Conservation (phyloP, 2,888 invertebrate genomes). For the Leptogaster cylindrica region DNA sequence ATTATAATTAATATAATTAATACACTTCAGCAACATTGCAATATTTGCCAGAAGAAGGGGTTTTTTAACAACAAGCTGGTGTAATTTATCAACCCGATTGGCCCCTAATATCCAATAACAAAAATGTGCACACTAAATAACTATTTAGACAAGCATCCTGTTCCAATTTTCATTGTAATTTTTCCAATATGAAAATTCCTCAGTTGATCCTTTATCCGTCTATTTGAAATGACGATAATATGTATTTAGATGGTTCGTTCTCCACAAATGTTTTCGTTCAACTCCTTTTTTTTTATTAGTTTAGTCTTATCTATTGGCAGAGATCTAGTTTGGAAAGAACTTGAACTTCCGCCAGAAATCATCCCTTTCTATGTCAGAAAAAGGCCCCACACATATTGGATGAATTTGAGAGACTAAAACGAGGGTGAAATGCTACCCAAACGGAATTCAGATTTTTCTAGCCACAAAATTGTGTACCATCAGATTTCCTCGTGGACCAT, state of each 20-base stretch:
- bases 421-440: background rate
- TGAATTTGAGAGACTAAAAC: background rate
- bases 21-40: too few species aligned
- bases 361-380: background rate
- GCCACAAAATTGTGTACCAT: background rate
- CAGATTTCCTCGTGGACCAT: too few species aligned
- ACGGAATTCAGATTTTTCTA: slow-evolving; percentile 9
- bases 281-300: slow-evolving; percentile 13
- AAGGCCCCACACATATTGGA: background rate
- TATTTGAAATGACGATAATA: slow-evolving; percentile 10
- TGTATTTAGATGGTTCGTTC: background rate
- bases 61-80: too few species aligned
- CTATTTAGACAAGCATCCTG: slow-evolving; percentile 1
- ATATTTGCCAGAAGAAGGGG: too few species aligned
- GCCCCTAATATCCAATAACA: slow-evolving; percentile 6
- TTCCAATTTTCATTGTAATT: slow-evolving; percentile 23
- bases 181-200: slow-evolving; percentile 20
- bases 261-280: background rate
- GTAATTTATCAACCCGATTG: too few species aligned
- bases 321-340: slow-evolving; percentile 27
- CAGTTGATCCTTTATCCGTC: slow-evolving; percentile 13
- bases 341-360: slow-evolving; percentile 24
- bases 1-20: too few species aligned
- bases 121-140: slow-evolving; percentile 23
- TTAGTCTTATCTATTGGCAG: slow-evolving; percentile 20